Evolutionary conservation across 2,113 vertebrate species (phyloP).

Genomic region (Gobiocypris rarus): DNA sequence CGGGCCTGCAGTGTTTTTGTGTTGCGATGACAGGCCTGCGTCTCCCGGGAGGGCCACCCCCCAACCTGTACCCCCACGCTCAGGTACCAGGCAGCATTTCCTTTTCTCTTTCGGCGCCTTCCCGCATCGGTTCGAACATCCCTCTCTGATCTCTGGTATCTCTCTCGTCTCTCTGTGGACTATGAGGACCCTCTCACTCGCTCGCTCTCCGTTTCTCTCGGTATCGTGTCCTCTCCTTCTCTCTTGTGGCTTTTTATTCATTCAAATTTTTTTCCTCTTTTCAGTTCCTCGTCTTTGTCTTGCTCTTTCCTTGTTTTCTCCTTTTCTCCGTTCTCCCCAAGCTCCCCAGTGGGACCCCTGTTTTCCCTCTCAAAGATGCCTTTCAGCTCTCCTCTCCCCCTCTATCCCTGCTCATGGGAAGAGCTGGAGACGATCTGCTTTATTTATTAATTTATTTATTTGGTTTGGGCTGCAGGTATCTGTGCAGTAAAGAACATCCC

Average conservation of each 20-base stretch:
- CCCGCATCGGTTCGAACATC: conserved; percentile 80
- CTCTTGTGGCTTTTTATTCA: conserved; percentile 70
- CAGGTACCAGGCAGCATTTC: conserved; percentile 70
- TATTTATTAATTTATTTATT: conserved; percentile 47
- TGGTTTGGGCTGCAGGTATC: conserved; percentile 19
- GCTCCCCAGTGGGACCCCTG: conserved; percentile 76
- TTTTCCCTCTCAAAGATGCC: conserved; percentile 76
- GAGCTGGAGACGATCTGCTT: conserved; percentile 37
- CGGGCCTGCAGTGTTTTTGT: conserved; percentile 77
- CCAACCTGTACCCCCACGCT: conserved; percentile 82
- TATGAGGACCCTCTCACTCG: conserved; percentile 71
- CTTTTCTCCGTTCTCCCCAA: conserved; percentile 66
- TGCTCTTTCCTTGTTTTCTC: conserved; percentile 62
- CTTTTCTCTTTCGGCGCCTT: conserved; percentile 75
- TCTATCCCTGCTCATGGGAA: conserved; percentile 22
- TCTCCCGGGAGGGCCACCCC: conserved; percentile 75
- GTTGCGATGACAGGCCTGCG: conserved; percentile 84
- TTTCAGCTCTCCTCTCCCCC: conserved; percentile 55
- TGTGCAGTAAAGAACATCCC: conserved; percentile 28
- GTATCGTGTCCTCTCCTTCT: conserved; percentile 62
- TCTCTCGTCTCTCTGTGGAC: conserved; percentile 76
- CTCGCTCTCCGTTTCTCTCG: conserved; percentile 79
- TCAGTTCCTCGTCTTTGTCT: conserved; percentile 63
- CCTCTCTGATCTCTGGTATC: conserved; percentile 80
- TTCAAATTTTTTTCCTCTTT: conserved; percentile 65